These are phyloP conservation scores for Callopanchax toddi DNA, from an alignment of 2,113 vertebrate species.

Conservation along the genomic window DNA sequence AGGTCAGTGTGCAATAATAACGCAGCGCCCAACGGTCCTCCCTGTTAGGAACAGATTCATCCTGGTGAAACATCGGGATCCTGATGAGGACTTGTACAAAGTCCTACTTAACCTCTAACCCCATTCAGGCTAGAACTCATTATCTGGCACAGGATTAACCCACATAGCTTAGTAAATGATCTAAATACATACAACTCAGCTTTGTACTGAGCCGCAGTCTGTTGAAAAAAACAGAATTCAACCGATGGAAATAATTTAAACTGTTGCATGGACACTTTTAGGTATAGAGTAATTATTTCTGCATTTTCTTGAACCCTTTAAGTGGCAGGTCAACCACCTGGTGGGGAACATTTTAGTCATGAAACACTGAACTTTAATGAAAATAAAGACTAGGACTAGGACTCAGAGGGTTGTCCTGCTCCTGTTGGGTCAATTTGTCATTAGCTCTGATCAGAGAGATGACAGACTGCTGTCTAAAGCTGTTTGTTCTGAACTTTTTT, in stretches of 20 bases:
- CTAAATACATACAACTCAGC: slow-evolving; percentile 25
- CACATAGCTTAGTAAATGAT: slow-evolving; percentile 36
- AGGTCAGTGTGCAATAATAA: slow-evolving; percentile 40
- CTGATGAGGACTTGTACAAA: slow-evolving; percentile 61
- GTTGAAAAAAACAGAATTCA: neutral
- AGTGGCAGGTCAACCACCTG: too few species aligned
- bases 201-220: neutral
- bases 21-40: neutral
- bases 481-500: too few species aligned
- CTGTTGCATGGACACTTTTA: too few species aligned
- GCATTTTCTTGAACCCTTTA: too few species aligned
- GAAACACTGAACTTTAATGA: too few species aligned
- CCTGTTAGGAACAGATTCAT: slow-evolving; percentile 20
- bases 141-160: slow-evolving; percentile 54
- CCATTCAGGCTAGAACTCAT: slow-evolving; percentile 40
- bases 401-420: too few species aligned
- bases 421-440: too few species aligned
- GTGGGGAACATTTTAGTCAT: too few species aligned
- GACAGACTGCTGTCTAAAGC: too few species aligned
- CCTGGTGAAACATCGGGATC: slow-evolving; percentile 41
- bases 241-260: neutral
- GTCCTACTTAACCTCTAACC: slow-evolving; percentile 65
- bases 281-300: slow-evolving; percentile 22
- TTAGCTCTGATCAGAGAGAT: too few species aligned
- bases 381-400: too few species aligned